Evolutionary conservation across 2,888 invertebrate species (phyloP).

Genomic region (Synanthedon tipuliformis): DNA sequence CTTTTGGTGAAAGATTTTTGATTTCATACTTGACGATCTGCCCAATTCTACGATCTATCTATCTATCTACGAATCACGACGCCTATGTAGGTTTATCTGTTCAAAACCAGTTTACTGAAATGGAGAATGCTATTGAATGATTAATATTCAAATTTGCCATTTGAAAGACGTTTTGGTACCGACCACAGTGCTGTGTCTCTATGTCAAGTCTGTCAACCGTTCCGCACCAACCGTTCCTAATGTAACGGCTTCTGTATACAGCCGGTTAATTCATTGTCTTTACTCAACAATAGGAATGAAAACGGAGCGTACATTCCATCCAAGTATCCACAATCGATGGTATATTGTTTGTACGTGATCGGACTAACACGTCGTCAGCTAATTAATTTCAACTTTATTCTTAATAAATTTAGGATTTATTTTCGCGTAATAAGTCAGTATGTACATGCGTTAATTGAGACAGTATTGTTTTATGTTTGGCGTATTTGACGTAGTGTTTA

Average conservation of each 20-base stretch:
- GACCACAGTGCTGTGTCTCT: too few relatives aligned
- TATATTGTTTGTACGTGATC: conserved; percentile 28
- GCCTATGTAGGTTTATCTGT: too few relatives aligned
- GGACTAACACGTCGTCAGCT: conserved; percentile 7
- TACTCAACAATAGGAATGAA: conserved; percentile 22
- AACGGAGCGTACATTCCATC: conserved; percentile 26
- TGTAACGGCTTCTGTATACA: background rate
- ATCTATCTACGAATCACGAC: too few relatives aligned
- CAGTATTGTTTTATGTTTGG: conserved; percentile 5
- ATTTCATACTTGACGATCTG: too few relatives aligned
- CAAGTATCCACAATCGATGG: conserved; percentile 22
- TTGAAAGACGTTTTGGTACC: too few relatives aligned
- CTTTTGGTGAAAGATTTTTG: too few relatives aligned
- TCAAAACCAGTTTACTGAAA: too few relatives aligned
- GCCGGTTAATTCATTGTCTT: background rate
- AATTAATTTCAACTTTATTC: background rate
- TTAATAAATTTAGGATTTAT: conserved; percentile 1
- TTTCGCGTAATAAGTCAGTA: background rate
- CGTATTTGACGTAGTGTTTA: conserved; percentile 4
- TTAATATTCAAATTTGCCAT: too few relatives aligned
- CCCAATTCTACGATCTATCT: too few relatives aligned
- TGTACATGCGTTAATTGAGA: conserved; percentile 1
- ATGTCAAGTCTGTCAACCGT: too few relatives aligned
- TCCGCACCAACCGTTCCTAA: background rate
- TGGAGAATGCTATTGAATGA: too few relatives aligned